These are phyloP conservation scores for Mylabris sibirica DNA, from an alignment of 2,888 invertebrate species.

Conservation along the genomic window DNA sequence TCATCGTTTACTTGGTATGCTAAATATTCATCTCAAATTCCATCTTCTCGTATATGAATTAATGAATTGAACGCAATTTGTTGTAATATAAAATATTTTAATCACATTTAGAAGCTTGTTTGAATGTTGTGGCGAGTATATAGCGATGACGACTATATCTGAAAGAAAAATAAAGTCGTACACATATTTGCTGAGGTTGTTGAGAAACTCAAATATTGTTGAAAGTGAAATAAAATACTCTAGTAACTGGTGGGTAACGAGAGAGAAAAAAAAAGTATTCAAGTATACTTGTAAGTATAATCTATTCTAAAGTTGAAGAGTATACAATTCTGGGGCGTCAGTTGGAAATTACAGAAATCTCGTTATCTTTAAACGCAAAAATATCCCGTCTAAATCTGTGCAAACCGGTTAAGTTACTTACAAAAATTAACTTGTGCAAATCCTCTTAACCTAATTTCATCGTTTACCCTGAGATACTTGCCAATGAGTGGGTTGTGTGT, in stretches of 20 bases:
- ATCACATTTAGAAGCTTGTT: too few relatives aligned
- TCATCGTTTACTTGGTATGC: constrained; percentile 35
- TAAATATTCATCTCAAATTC: constrained; percentile 39
- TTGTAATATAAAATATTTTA: not conserved
- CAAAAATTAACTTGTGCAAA: constrained; percentile 50
- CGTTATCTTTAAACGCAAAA: constrained; percentile 45
- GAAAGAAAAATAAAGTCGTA: not conserved
- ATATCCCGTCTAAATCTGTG: constrained; percentile 44
- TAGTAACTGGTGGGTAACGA: too few relatives aligned
- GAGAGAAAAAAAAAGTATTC: not conserved
- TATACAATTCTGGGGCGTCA: constrained; percentile 9
- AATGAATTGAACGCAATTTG: constrained; percentile 24
- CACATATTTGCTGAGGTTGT: not conserved
- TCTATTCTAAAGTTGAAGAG: constrained; percentile 17
- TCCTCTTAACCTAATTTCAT: constrained; percentile 51
- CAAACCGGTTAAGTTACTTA: constrained; percentile 52
- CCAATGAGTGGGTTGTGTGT: not conserved
- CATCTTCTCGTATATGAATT: constrained; percentile 39
- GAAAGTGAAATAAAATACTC: not conserved
- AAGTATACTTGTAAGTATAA: constrained; percentile 11
- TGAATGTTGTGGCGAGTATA: too few relatives aligned
- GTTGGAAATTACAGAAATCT: constrained; percentile 43
- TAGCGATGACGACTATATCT: too few relatives aligned
- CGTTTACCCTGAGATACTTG: constrained; percentile 16
- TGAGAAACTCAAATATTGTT: not conserved